Evolutionary conservation across 2,888 invertebrate species (phyloP).

Genomic region (Eilema griseolum): DNA sequence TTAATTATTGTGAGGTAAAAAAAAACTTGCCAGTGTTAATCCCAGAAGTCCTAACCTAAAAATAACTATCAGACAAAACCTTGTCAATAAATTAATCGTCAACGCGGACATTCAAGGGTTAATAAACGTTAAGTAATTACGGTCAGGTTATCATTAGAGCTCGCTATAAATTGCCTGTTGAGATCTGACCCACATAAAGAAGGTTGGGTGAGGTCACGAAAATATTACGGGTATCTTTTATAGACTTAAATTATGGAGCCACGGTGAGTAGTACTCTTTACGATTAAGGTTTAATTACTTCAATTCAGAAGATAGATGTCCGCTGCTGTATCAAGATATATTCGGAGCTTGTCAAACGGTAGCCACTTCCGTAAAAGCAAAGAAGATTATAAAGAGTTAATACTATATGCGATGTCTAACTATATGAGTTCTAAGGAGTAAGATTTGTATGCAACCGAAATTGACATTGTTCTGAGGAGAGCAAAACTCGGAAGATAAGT

Average conservation of each 20-base stretch:
- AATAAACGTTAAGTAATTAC: constrained; percentile 63
- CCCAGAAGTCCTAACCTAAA: constrained; percentile 17
- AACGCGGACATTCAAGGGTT: constrained; percentile 54
- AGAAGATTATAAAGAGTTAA: no score
- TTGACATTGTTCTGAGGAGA: no score
- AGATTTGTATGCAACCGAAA: no score
- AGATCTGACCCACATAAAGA: constrained; percentile 61
- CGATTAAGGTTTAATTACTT: constrained; percentile 19
- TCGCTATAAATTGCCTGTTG: constrained; percentile 52
- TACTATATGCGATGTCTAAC: no score
- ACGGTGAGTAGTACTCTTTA: constrained; percentile 9
- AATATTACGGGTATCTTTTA: constrained; percentile 47
- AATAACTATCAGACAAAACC: constrained; percentile 27
- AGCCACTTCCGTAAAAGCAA: no score
- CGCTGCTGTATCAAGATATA: no score
- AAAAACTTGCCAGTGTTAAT: no score
- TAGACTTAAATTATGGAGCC: constrained; percentile 24
- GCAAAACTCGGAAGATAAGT: no score
- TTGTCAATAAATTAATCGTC: constrained; percentile 47
- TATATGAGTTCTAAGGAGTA: no score
- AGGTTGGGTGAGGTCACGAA: constrained; percentile 46
- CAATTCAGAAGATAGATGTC: not conserved
- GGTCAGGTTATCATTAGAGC: constrained; percentile 54
- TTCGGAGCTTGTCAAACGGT: no score
- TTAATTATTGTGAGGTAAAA: no score